Conservation (phyloP, 2,888 invertebrate species). For the Cephus sareptanus region DNA sequence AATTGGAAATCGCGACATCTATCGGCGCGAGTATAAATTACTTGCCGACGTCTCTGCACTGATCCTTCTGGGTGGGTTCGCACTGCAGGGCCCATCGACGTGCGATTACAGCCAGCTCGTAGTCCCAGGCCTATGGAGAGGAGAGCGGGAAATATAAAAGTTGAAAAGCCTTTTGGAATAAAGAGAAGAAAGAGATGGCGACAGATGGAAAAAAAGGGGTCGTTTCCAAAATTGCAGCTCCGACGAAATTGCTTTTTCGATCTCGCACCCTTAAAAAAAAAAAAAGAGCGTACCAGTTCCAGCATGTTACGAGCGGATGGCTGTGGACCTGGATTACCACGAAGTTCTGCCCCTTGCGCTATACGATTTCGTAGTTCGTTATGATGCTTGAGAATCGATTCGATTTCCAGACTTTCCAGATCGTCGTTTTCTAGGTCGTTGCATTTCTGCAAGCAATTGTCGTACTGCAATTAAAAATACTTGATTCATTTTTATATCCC, state of each 20-base stretch:
- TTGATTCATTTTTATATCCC: background rate
- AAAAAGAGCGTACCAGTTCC: conserved; percentile 42
- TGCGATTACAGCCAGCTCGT: conserved; percentile 64
- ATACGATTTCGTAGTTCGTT: conserved; percentile 63
- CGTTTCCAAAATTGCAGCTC: conserved; percentile 14
- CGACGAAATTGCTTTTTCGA: conserved; percentile 28
- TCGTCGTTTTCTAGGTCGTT: conserved; percentile 33
- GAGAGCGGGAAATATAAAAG: background rate
- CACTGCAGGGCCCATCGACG: conserved; percentile 67
- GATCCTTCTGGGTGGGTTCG: conserved; percentile 59
- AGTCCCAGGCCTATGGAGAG: conserved; percentile 58
- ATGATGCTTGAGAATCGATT: conserved; percentile 62
- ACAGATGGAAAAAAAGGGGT: conserved; percentile 18
- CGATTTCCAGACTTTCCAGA: conserved; percentile 57
- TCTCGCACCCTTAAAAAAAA: conserved; percentile 27
- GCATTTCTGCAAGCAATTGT: conserved; percentile 38
- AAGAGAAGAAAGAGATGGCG: conserved; percentile 8
- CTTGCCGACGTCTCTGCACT: conserved; percentile 64
- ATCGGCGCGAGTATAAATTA: conserved; percentile 14
- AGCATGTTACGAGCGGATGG: conserved; percentile 55
- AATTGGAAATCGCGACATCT: background rate
- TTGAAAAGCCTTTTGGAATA: conserved; percentile 2
- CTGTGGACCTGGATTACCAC: conserved; percentile 63
- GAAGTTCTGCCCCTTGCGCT: conserved; percentile 56
- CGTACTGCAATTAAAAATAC: conserved; percentile 12